Base-by-base conservation (phyloP, 2,888 invertebrate genomes). In the Xanthia togata region DNA sequence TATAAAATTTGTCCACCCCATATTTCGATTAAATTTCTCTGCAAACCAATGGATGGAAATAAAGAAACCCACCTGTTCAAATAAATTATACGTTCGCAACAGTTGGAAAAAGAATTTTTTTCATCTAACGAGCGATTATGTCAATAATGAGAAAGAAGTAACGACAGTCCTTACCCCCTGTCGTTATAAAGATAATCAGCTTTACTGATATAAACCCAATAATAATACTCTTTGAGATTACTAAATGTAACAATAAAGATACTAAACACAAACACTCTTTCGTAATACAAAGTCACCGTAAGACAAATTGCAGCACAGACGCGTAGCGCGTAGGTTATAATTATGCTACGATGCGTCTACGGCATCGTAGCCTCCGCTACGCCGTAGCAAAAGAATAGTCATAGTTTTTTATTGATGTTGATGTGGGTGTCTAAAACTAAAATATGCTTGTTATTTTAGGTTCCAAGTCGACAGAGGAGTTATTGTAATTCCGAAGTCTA, bases 401-500 rank as follows among this genome's bases (percentile, higher is more conserved):
- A 53, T 17, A 2, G 59, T 57, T 50, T 73, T 50, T 50, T 60
- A 31, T 62, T 53, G 14, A 64, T 38, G 50, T 69, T 65, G 14
- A 17, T 35, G 50, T 59, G 12, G 41, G 64, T 17, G 47, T 26
- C 20, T 64, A n/a, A 71, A 62, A 1, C 23, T 26, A 64, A 5
- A 38, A n/a, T 59, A 38, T 62, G 20, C 26, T 20, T 77, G 1
- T 79, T 75, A 60, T 84, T 84, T 55, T 60, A 91, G 91, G 81
- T 92, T 84, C 85, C 94, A 95, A 88, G 92, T 96, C 71, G 97
- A 97, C 83, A 93, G 96, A 79, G 97, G 94, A 6, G 91, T 96
- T 44, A 94, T 94, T 47, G 96, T 96, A n/a, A 97, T 97, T 82
- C 97, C 97, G 4, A 97, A 97, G 90, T 97, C 97, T 12, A 95